Percentiles rank a stretch among this genome's conserved stretches.
These are phyloP conservation scores for Cheilosia impressa DNA, from an alignment of 2,888 invertebrate genomes.

Conservation along the genomic window DNA sequence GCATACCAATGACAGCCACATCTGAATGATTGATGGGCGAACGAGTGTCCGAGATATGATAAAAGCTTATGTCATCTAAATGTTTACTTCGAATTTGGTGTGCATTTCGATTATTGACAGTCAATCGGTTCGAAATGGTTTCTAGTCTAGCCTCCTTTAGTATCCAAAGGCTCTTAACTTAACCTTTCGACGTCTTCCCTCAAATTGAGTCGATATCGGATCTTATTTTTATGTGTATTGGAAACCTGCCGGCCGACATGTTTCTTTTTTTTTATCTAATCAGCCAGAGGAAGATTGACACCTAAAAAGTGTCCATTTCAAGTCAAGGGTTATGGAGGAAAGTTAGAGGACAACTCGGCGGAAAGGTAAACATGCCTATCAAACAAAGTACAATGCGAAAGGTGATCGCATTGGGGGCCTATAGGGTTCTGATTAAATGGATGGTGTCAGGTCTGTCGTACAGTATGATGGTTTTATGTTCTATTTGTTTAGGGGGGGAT, in stretches of 20 bases:
- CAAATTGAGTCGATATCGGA: neutral
- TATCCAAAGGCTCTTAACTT: neutral
- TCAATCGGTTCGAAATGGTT: neutral
- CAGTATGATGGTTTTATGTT: too few relatives aligned
- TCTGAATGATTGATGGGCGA: slow-evolving; percentile 11
- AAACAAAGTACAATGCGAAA: too few relatives aligned
- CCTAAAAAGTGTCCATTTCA: slow-evolving; percentile 18
- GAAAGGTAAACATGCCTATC: neutral
- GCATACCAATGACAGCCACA: neutral
- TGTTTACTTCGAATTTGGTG: neutral
- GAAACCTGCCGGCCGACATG: neutral
- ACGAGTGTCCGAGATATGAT: neutral
- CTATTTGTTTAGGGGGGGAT: too few relatives aligned
- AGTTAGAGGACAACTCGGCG: neutral
- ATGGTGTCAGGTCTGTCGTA: too few relatives aligned
- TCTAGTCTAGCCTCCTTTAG: neutral
- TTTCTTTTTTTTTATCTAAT: slow-evolving; percentile 36
- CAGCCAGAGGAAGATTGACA: slow-evolving; percentile 27
- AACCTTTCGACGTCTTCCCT: neutral
- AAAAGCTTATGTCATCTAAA: neutral
- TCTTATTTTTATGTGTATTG: neutral
- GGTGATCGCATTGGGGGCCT: too few relatives aligned
- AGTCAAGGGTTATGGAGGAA: slow-evolving; percentile 3
- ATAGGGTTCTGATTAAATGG: too few relatives aligned
- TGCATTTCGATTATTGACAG: neutral